These are phyloP conservation scores for Drosophila quinaria DNA, from an alignment of 2,888 invertebrate species.

Conservation along the genomic window DNA sequence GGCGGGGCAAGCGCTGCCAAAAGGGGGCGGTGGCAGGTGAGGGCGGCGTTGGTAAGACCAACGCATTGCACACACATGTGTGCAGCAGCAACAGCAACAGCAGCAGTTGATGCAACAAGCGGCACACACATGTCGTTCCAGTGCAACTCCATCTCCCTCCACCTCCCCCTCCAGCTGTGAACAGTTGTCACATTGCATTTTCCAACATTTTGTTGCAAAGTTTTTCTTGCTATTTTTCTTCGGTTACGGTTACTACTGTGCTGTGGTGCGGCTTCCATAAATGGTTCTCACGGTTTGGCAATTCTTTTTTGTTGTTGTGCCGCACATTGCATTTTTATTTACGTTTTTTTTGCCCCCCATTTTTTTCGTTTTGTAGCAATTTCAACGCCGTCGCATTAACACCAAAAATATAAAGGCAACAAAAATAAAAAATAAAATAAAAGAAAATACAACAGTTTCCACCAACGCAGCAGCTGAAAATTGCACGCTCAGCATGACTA, in stretches of 20 bases:
- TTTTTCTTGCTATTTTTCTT: slow-evolving; percentile 73
- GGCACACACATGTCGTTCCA: slow-evolving; percentile 44
- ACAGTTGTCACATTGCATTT: slow-evolving; percentile 67
- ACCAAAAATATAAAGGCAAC: slow-evolving; percentile 28
- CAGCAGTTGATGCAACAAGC: slow-evolving; percentile 54
- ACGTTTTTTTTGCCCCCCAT: slow-evolving; percentile 32
- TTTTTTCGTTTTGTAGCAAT: slow-evolving; percentile 42
- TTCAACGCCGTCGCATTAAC: slow-evolving; percentile 59
- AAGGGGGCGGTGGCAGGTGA: slow-evolving; percentile 13
- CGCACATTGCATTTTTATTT: slow-evolving; percentile 46
- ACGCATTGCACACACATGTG: slow-evolving; percentile 65
- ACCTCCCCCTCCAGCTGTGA: background rate
- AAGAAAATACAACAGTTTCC: slow-evolving; percentile 36
- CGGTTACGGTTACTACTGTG: slow-evolving; percentile 4
- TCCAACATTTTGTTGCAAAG: slow-evolving; percentile 71
- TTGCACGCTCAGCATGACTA: slow-evolving; percentile 53
- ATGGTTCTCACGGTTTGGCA: slow-evolving; percentile 77
- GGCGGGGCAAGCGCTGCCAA: slow-evolving; percentile 2
- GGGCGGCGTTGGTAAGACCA: slow-evolving; percentile 33
- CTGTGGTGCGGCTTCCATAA: slow-evolving; percentile 59
- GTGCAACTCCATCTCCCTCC: background rate
- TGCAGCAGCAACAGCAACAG: slow-evolving; percentile 48
- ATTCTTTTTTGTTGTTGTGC: slow-evolving; percentile 35
- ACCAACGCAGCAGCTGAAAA: slow-evolving; percentile 45
- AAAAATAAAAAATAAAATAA: slow-evolving; percentile 19